Conservation (phyloP, 2,888 invertebrate genomes). For the Acanthosepion esculentum region DNA sequence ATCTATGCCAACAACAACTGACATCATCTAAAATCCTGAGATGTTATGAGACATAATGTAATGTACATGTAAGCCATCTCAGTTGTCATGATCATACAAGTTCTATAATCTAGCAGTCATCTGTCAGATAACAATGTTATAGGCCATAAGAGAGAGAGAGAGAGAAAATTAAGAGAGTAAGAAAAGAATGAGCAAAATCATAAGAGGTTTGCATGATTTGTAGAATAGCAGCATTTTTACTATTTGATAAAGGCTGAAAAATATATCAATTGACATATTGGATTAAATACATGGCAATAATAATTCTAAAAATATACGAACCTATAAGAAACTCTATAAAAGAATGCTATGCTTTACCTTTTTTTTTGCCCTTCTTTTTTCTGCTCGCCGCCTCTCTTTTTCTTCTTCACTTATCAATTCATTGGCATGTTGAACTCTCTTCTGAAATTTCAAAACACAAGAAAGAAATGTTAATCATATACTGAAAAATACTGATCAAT, state of each 20-base stretch:
- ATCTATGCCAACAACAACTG: too few species aligned
- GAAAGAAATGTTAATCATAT: not conserved
- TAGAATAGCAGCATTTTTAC: not conserved
- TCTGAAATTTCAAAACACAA: conserved; percentile 56
- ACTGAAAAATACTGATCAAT: too few species aligned
- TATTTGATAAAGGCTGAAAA: not conserved
- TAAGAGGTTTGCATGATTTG: not conserved
- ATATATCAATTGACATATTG: not conserved
- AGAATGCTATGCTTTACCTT: conserved; percentile 59
- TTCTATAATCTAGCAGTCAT: not conserved
- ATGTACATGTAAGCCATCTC: not conserved
- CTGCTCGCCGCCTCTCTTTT: conserved; percentile 71
- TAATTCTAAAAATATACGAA: not conserved
- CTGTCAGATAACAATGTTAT: not conserved
- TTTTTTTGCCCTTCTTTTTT: conserved; percentile 73
- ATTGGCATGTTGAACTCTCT: conserved; percentile 70
- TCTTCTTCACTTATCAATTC: conserved; percentile 73
- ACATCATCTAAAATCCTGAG: not conserved
- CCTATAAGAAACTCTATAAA: not conserved
- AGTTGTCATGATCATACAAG: not conserved
- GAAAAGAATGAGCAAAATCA: not conserved
- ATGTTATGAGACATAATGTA: not conserved
- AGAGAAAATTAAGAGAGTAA: not conserved
- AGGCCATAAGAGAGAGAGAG: not conserved
- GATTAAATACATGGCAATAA: not conserved